phyloP scores from a whole-genome alignment of 2,888 invertebrate genomes.

The Amaurobius ferox region DNA sequence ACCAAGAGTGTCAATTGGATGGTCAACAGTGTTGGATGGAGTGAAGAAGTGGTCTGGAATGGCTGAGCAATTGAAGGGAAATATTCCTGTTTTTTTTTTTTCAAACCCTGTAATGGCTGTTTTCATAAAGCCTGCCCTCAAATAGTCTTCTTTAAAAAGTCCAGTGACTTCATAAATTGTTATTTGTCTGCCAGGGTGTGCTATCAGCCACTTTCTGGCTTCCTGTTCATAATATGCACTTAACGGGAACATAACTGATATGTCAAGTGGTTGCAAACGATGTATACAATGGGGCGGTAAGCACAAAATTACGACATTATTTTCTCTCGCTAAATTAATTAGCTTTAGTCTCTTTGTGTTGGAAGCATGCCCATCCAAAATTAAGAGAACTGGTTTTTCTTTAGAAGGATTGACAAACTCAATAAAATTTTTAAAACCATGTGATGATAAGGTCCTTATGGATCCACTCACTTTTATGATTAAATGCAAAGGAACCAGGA shows the following conservation, averaged over 20 bases:
- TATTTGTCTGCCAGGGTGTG: not conserved
- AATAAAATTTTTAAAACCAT: not conserved
- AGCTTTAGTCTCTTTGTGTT: not conserved
- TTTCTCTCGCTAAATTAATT: not conserved
- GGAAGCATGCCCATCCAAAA: not conserved
- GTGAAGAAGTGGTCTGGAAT: no score
- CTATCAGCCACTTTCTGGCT: not conserved
- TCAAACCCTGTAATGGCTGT: not conserved
- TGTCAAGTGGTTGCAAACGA: not conserved
- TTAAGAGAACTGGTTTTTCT: not conserved
- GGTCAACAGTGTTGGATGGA: no score
- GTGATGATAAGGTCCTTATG: not conserved
- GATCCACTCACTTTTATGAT: slow-evolving; percentile 9
- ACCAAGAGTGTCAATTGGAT: no score
- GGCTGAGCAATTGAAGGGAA: no score
- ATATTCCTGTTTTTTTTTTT: no score
- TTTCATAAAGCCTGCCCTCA: not conserved
- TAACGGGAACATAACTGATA: not conserved
- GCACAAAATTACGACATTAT: not conserved
- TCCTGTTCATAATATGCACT: not conserved
- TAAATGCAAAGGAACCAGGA: slow-evolving; percentile 74
- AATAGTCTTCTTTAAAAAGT: not conserved
- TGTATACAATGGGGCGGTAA: not conserved
- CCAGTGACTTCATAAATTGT: not conserved
- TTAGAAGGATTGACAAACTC: not conserved